Evolutionary conservation across 1,140 invertebrate genomes (phyloP), one percentile per base, ranked within the genome.

Genomic region (Drosophila albomicans): DNA sequence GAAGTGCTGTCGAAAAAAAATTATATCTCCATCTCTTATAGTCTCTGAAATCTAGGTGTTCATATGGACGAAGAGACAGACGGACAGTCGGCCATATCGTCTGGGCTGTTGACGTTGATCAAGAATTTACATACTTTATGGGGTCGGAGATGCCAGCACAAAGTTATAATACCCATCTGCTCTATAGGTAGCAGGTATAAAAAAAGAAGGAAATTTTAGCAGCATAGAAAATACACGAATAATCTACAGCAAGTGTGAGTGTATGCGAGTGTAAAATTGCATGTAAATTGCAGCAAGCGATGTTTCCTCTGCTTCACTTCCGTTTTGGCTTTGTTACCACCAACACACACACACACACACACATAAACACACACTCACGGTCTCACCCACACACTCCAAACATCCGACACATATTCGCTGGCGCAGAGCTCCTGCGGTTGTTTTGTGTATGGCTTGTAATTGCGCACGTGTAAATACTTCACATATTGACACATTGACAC

Each of bases 401-500:
- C 8, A 38, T 38, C 35, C 46, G 35, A 25, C 16, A 49, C 49
- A 45, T 54, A 28, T 7, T 32, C 13, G 20, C 16, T 5, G 41
- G 11, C 1, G 41, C 25, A 25, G 5, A 41, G 25, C 25, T 67
- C 66, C 28, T 62, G 41, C 65, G 68, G 65, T 74, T 38, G 64
- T 69, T 77, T 72, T 82, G 68, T 82, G 68, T 82, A 77, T 78
- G 63, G 80, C 71, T 88, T 87, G 80, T 89, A 88, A 88, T 89
- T 89, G 81, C 84, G 80, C 70, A 85, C 84, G 81, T 89, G 85
- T 88, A 79, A 89, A 89, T 81, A 81, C 78, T 78, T 89, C 67
- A 81, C 69, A 75, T 78, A 89, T 84, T 88, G 84, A 88, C 85
- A 84, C 70, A 89, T 89, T 89, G 84, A 89, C 85, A 84, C 69